phyloP scores from a whole-genome alignment of 1,140 invertebrate species.

The Sipha flava region DNA sequence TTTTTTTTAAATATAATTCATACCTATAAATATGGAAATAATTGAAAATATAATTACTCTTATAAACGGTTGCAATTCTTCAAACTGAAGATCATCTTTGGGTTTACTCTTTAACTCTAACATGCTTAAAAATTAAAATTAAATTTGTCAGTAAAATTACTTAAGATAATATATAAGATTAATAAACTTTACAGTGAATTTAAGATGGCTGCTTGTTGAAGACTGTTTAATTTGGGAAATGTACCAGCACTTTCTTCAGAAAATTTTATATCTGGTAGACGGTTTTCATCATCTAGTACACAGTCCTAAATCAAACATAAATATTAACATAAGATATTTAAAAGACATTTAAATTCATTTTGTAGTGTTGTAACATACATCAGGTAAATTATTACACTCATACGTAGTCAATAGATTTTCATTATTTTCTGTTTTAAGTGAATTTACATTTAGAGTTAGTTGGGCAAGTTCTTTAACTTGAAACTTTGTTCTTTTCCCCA shows the following conservation, averaged over 20 bases:
- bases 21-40: conserved; percentile 9
- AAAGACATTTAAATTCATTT: too few relatives aligned
- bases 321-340: background rate
- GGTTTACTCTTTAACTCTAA: conserved; percentile 63
- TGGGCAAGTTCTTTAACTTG: conserved; percentile 75
- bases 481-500: conserved; percentile 83
- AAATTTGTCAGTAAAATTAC: background rate
- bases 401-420: conserved; percentile 45
- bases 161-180: conserved; percentile 35
- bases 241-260: conserved; percentile 50
- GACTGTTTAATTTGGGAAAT: conserved; percentile 53
- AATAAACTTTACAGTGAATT: conserved; percentile 53
- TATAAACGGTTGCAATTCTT: conserved; percentile 73
- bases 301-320: conserved; percentile 47
- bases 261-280: conserved; percentile 69
- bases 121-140: conserved; percentile 44
- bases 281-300: conserved; percentile 71
- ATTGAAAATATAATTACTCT: conserved; percentile 48
- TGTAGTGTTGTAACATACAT: conserved; percentile 39
- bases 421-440: conserved; percentile 42
- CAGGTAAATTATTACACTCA: conserved; percentile 49
- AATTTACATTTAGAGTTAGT: conserved; percentile 58
- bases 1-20: background rate
- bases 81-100: conserved; percentile 63
- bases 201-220: conserved; percentile 72